phyloP scores from a whole-genome alignment of 1,140 invertebrate species.

The Diorhabda sublineata region DNA sequence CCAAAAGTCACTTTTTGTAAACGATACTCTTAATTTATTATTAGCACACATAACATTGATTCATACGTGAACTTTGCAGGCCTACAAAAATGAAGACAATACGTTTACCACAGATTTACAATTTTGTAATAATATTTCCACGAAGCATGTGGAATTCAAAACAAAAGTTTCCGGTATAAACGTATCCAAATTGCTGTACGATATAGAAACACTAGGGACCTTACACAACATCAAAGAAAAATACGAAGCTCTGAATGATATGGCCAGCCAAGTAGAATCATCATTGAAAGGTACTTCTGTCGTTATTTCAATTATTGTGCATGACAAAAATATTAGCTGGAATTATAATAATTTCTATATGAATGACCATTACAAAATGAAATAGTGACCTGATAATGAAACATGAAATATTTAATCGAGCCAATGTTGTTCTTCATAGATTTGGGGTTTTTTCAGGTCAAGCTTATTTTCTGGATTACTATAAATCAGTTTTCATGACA shows the following conservation, averaged over 20 bases:
- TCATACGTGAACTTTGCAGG: slow-evolving; percentile 35
- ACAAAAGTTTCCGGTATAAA: slow-evolving; percentile 34
- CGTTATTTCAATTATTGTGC: too few relatives aligned
- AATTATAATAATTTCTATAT: too few relatives aligned
- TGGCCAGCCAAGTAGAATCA: slow-evolving; percentile 27
- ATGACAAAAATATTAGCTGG: too few relatives aligned
- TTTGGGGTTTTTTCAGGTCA: slow-evolving; percentile 31
- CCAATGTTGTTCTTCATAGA: too few relatives aligned
- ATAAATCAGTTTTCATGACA: slow-evolving; percentile 27
- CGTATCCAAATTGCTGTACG: slow-evolving; percentile 31
- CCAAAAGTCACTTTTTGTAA: too few relatives aligned
- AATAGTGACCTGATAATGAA: too few relatives aligned
- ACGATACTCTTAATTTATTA: background rate
- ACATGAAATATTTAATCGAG: too few relatives aligned
- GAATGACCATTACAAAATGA: too few relatives aligned
- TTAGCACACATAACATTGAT: background rate
- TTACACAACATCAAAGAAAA: slow-evolving; percentile 32
- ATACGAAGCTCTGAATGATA: slow-evolving; percentile 33
- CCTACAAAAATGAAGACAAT: slow-evolving; percentile 31
- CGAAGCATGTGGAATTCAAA: slow-evolving; percentile 35
- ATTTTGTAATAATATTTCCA: slow-evolving; percentile 32
- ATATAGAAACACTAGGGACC: slow-evolving; percentile 30
- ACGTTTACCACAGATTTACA: slow-evolving; percentile 30
- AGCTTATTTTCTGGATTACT: slow-evolving; percentile 37
- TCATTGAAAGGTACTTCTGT: slow-evolving; percentile 30